These are phyloP conservation scores for Acanthisitta chloris DNA, from an alignment of 2,113 vertebrate genomes.

Conservation along the genomic window DNA sequence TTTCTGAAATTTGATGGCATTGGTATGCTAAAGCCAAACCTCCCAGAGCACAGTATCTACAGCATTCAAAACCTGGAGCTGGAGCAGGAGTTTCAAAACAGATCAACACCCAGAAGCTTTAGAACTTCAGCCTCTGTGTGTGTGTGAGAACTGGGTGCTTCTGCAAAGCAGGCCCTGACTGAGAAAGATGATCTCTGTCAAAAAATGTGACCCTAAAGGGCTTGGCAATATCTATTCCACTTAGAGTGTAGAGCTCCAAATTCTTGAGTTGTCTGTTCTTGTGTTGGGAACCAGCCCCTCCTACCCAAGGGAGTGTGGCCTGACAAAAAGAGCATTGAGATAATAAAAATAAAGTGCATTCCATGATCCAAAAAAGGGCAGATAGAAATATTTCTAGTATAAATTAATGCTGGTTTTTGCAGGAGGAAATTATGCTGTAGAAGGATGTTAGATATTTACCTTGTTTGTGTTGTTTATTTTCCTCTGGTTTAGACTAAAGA, in stretches of 20 bases:
- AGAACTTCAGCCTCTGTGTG: neutral
- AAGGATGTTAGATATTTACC: neutral
- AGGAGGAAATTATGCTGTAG: neutral
- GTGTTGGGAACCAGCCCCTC: neutral
- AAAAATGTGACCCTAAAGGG: slow-evolving; percentile 32
- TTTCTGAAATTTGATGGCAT: neutral
- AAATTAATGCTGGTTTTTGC: neutral
- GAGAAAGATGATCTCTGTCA: neutral
- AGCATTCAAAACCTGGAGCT: neutral
- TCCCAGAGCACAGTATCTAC: neutral
- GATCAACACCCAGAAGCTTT: neutral
- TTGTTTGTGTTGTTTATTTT: neutral
- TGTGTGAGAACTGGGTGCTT: neutral
- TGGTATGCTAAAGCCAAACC: neutral
- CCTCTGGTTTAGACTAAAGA: neutral
- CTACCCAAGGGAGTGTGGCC: slow-evolving; percentile 5
- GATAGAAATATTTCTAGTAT: neutral
- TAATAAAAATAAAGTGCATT: slow-evolving; percentile 24
- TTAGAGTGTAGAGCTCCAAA: neutral
- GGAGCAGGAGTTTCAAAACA: neutral
- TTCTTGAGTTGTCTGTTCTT: slow-evolving; percentile 29
- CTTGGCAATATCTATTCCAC: neutral
- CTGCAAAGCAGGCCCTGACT: neutral
- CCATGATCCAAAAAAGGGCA: neutral
- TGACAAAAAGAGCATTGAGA: slow-evolving; percentile 43